phyloP scores from a whole-genome alignment of 2,888 invertebrate species.

The Phortica okadai region DNA sequence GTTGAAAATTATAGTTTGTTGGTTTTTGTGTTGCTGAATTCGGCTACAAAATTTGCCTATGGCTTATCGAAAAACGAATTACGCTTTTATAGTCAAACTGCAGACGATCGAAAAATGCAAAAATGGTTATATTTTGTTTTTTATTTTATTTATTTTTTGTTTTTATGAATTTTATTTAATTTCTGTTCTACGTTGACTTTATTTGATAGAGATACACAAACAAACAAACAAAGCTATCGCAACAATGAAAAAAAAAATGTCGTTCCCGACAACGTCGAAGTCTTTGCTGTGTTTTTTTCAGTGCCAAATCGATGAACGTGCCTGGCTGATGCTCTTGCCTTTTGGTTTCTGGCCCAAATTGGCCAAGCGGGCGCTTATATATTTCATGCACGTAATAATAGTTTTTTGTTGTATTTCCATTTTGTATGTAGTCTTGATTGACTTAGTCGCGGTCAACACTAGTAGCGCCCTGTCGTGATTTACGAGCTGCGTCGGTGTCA shows the following conservation, averaged over 20 bases:
- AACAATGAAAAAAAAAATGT: conserved; percentile 6
- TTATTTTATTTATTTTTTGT: conserved; percentile 1
- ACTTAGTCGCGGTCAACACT: neutral
- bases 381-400: conserved; percentile 56
- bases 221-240: neutral
- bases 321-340: conserved; percentile 34
- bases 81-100: conserved; percentile 65
- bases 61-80: conserved; percentile 28
- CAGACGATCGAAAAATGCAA: conserved; percentile 50
- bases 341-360: conserved; percentile 27
- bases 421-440: conserved; percentile 4
- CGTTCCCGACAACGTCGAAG: conserved; percentile 27
- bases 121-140: neutral
- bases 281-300: conserved; percentile 41
- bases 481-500: conserved; percentile 4
- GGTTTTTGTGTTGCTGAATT: conserved; percentile 45
- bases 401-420: conserved; percentile 40
- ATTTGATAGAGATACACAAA: conserved; percentile 1
- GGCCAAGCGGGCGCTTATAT: conserved; percentile 45
- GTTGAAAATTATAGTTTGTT: conserved; percentile 66
- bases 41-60: conserved; percentile 63
- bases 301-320: conserved; percentile 51
- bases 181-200: conserved; percentile 22
- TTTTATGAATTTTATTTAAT: conserved; percentile 4
- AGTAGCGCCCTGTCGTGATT: conserved; percentile 12